Evolutionary conservation across 1,140 invertebrate species (phyloP).

Genomic region (Brachionus rotundiformis): DNA sequence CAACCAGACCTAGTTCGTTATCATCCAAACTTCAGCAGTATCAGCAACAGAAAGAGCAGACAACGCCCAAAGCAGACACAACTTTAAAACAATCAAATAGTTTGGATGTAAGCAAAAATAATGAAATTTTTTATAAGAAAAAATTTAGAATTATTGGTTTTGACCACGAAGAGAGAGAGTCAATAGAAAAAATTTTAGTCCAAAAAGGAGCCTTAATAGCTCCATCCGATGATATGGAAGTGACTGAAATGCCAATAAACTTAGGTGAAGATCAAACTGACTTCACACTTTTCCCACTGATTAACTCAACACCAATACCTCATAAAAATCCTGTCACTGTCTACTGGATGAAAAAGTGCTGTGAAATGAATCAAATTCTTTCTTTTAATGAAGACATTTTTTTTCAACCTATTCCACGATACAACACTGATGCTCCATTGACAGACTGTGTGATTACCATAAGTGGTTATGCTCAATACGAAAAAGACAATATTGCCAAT

Average conservation of each 20-base stretch:
- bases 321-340: conserved; percentile 46
- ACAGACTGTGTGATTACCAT: conserved; percentile 43
- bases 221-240: conserved; percentile 2
- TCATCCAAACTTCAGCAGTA: conserved; percentile 25
- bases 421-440: neutral
- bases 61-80: neutral
- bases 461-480: conserved; percentile 15
- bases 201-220: conserved; percentile 25
- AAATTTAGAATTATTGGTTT: conserved; percentile 44
- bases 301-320: conserved; percentile 2
- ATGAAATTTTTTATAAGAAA: conserved; percentile 32
- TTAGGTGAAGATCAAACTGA: neutral
- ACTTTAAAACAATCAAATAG: neutral
- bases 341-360: conserved; percentile 50
- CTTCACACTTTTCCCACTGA: conserved; percentile 24
- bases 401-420: conserved; percentile 28
- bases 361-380: conserved; percentile 30
- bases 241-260: neutral
- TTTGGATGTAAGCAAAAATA: neutral
- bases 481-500: conserved; percentile 49
- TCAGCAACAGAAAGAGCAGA: conserved; percentile 14
- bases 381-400: neutral
- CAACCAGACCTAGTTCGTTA: neutral
- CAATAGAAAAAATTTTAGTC: conserved; percentile 41
- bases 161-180: neutral